Evolutionary conservation across 1,140 invertebrate species (phyloP).

Genomic region (Drosophila quadrilineata): DNA sequence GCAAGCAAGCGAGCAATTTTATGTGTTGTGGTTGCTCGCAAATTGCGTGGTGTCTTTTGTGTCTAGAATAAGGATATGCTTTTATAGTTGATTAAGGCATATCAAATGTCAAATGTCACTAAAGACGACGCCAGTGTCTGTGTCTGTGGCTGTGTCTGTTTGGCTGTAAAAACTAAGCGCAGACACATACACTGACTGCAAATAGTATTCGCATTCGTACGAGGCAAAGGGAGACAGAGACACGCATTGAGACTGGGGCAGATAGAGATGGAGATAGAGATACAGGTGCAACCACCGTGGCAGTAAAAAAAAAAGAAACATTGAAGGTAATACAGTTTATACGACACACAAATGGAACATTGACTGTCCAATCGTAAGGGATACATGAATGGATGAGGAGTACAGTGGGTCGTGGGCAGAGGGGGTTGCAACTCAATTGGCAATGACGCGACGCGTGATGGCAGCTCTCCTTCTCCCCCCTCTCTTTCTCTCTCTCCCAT

Average conservation of each 20-base stretch:
- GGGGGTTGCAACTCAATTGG: conserved; percentile 59
- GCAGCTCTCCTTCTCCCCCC: too few relatives aligned
- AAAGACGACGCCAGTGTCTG: conserved; percentile 65
- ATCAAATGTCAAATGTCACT: conserved; percentile 78
- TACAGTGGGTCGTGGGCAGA: too few relatives aligned
- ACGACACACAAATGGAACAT: conserved; percentile 16
- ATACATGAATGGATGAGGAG: too few relatives aligned
- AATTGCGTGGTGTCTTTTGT: conserved; percentile 41
- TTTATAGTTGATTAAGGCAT: conserved; percentile 80
- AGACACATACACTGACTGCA: too few relatives aligned
- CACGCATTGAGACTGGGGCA: too few relatives aligned
- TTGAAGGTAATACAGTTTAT: conserved; percentile 19
- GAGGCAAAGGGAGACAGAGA: too few relatives aligned
- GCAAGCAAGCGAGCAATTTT: too few relatives aligned
- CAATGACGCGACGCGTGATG: conserved; percentile 51
- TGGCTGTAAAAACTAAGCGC: conserved; percentile 77
- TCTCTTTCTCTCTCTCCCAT: too few relatives aligned
- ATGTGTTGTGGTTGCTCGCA: conserved; percentile 48
- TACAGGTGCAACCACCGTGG: conserved; percentile 13
- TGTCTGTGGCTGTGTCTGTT: too few relatives aligned
- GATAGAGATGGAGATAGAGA: conserved; percentile 24
- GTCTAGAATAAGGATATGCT: conserved; percentile 52
- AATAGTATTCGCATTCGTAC: too few relatives aligned
- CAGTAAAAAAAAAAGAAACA: conserved; percentile 17
- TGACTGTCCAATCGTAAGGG: background rate